Base-by-base conservation (phyloP, 2,888 invertebrate species). In the Phaedon cochleariae region DNA sequence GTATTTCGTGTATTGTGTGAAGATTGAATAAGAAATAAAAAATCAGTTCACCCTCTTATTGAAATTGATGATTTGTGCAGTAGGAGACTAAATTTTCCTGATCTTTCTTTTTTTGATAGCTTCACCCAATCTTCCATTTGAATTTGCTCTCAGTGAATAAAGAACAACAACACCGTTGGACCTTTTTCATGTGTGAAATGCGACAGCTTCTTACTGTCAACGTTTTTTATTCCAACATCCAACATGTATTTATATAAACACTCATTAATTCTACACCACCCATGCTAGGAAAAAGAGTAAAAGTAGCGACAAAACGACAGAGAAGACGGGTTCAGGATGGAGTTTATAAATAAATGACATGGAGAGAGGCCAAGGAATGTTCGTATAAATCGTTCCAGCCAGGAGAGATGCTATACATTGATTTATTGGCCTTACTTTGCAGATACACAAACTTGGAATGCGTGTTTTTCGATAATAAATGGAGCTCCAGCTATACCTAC, bases 331-430 rank as follows among this genome's bases (percentile, higher is more conserved):
- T 34, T 59, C 61, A 59, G 65, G 62, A 70, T 59, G 59, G 51
- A 59, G 60, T 69, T 65, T 69, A 70, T 68, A 70, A 70, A 70
- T 70, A 70, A 66, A 66, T 64, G 52, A 31, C 66, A 63, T 70
- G 70, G 66, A 68, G 45, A 52, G 58, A 55, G 46, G 70, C 70
- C 70, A 70, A 70, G 68, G 66, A 70, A 70, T 70, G 70, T 41
- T 41, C 55, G 51, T 59, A 48, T 64, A 67, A 57, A 67, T 67
- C 61, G 63, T 64, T 65, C 31, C 60, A 62, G 67, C 58, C 15
- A 41, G 61, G 59, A 65, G 60, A 65, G 65, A 64, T 59, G 62
- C 59, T 49, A n/a, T n/a, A 45, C 61, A 21, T 31, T 64, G 64
- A 62, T 62, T 71, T 68, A 70, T 55, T 46, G 12, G 55, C 46